These are phyloP conservation scores for Limenitis camilla DNA, from an alignment of 2,888 invertebrate species.

Conservation along the genomic window DNA sequence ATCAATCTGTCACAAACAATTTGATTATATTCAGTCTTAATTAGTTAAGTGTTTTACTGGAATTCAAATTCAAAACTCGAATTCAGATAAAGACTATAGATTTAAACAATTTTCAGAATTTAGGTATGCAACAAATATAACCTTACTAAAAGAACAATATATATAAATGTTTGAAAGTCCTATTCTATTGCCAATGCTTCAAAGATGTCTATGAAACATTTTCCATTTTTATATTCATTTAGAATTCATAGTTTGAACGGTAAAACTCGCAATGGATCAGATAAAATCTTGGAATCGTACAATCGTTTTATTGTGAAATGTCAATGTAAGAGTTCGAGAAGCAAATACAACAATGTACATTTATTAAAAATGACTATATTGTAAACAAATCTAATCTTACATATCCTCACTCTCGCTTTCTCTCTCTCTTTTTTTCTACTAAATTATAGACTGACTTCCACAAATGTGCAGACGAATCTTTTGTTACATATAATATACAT, in stretches of 20 bases:
- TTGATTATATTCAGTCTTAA: too few species aligned
- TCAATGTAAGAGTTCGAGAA: slow-evolving; percentile 19
- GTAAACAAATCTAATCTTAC: neutral
- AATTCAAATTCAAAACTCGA: too few species aligned
- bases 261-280: slow-evolving; percentile 48
- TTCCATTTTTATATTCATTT: slow-evolving; percentile 26
- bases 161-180: neutral
- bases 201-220: slow-evolving; percentile 20
- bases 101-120: too few species aligned
- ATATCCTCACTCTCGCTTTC: too few species aligned
- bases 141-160: neutral
- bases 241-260: slow-evolving; percentile 32
- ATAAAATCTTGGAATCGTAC: slow-evolving; percentile 41
- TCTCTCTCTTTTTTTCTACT: too few species aligned
- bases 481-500: too few species aligned
- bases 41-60: too few species aligned
- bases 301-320: slow-evolving; percentile 44
- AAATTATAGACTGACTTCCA: too few species aligned
- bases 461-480: too few species aligned
- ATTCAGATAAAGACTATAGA: too few species aligned
- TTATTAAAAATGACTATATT: neutral
- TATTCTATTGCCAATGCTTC: slow-evolving; percentile 3
- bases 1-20: too few species aligned
- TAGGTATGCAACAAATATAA: too few species aligned
- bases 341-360: slow-evolving; percentile 6